These are phyloP conservation scores for Cataglyphis albicans DNA, from an alignment of 2,888 invertebrate genomes.

Conservation along the genomic window DNA sequence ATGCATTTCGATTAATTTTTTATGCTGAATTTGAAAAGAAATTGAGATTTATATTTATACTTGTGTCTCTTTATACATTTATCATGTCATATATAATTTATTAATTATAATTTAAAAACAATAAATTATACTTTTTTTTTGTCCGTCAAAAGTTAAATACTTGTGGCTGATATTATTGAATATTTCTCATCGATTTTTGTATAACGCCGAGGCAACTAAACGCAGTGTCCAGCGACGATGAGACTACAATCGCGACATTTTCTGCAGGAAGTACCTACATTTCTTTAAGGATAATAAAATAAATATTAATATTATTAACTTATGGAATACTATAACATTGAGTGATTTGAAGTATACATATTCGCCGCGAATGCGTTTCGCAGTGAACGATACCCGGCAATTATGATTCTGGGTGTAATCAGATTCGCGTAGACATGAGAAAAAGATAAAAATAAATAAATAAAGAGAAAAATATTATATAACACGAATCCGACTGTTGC, in stretches of 20 bases:
- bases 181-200: slow-evolving; percentile 48
- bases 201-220: slow-evolving; percentile 60
- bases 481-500: slow-evolving; percentile 46
- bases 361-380: slow-evolving; percentile 62
- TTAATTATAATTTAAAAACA: slow-evolving; percentile 17
- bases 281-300: slow-evolving; percentile 72
- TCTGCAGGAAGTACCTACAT: slow-evolving; percentile 75
- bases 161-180: background rate
- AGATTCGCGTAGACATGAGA: slow-evolving; percentile 34
- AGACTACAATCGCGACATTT: slow-evolving; percentile 62
- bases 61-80: background rate
- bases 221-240: slow-evolving; percentile 66
- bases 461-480: slow-evolving; percentile 11
- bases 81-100: slow-evolving; percentile 19
- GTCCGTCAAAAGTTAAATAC: background rate
- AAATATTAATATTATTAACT: slow-evolving; percentile 72
- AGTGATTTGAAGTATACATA: slow-evolving; percentile 67
- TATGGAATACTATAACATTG: slow-evolving; percentile 70
- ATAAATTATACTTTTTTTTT: background rate
- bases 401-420: slow-evolving; percentile 61
- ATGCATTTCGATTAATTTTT: background rate
- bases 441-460: slow-evolving; percentile 22
- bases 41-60: background rate
- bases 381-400: slow-evolving; percentile 48
- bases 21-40: background rate